phyloP scores from a whole-genome alignment of 2,888 invertebrate species.

The Nebria salina region DNA sequence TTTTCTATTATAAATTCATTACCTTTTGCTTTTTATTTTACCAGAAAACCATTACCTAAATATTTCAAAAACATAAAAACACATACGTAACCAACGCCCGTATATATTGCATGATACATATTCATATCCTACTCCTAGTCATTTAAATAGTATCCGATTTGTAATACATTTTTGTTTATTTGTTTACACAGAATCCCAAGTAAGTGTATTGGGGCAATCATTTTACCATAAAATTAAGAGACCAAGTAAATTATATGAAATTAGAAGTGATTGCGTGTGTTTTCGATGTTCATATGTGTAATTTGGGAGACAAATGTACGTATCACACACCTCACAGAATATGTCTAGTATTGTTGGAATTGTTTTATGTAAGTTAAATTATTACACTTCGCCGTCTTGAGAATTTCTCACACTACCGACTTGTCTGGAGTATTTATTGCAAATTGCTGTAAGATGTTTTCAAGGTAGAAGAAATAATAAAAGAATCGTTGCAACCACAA shows the following conservation, averaged over 20 bases:
- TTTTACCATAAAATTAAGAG: no score
- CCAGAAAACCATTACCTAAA: neutral
- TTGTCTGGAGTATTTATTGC: neutral
- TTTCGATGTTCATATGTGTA: neutral
- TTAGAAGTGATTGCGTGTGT: no score
- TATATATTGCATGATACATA: neutral
- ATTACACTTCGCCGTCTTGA: neutral
- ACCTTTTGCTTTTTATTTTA: neutral
- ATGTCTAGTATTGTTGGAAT: neutral
- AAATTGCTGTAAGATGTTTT: neutral
- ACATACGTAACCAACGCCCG: neutral
- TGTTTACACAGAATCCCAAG: neutral
- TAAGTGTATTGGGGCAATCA: no score
- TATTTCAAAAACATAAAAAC: neutral
- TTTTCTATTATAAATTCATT: neutral
- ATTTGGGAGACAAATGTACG: neutral
- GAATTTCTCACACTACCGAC: neutral
- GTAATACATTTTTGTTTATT: neutral
- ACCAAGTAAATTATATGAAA: no score
- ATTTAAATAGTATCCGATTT: neutral
- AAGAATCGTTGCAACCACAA: neutral
- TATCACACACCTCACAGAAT: neutral
- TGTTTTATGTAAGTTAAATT: neutral
- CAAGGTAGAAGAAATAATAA: neutral
- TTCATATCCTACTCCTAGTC: neutral